These are phyloP conservation scores for Cantharis rustica DNA, from an alignment of 2,888 invertebrate species.

Conservation along the genomic window DNA sequence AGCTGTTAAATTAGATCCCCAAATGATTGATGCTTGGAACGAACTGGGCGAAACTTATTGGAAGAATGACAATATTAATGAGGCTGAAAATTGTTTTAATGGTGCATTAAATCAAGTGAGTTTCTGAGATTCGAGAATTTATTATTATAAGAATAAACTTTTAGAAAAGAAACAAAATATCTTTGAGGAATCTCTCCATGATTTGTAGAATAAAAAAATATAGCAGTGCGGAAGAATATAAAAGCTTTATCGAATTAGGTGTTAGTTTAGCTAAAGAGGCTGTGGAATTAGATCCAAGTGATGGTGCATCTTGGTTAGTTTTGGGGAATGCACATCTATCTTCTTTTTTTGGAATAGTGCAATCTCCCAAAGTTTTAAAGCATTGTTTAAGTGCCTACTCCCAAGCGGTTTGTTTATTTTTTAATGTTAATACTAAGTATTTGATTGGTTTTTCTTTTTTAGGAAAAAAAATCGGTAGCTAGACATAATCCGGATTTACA, in stretches of 20 bases:
- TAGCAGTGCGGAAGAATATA: conserved; percentile 58
- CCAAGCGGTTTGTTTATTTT: conserved; percentile 69
- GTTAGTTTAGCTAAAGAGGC: conserved; percentile 82
- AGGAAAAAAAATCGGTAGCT: conserved; percentile 62
- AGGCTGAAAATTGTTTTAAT: conserved; percentile 82
- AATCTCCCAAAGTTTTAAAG: conserved; percentile 73
- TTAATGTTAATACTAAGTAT: not conserved
- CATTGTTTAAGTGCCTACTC: conserved; percentile 79
- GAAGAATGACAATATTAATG: conserved; percentile 80
- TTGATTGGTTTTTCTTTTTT: conserved; percentile 38
- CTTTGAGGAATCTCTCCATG: conserved; percentile 81
- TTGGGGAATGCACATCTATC: conserved; percentile 85
- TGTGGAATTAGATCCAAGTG: conserved; percentile 74
- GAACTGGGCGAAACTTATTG: conserved; percentile 88
- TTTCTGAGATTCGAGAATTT: not conserved
- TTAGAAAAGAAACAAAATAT: conserved; percentile 74
- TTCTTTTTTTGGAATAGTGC: conserved; percentile 75
- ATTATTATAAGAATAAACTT: not conserved
- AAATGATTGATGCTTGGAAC: conserved; percentile 83
- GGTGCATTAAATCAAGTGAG: conserved; percentile 73
- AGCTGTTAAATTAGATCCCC: conserved; percentile 83
- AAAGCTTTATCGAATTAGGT: conserved; percentile 70
- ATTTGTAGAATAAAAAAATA: conserved; percentile 71
- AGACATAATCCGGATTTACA: conserved; percentile 74
- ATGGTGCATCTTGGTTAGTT: conserved; percentile 83